Percentiles rank a stretch among this genome's conserved stretches.
Evolutionary conservation across 1,140 invertebrate genomes (phyloP).

Genomic region (Hesperophylax magnus): DNA sequence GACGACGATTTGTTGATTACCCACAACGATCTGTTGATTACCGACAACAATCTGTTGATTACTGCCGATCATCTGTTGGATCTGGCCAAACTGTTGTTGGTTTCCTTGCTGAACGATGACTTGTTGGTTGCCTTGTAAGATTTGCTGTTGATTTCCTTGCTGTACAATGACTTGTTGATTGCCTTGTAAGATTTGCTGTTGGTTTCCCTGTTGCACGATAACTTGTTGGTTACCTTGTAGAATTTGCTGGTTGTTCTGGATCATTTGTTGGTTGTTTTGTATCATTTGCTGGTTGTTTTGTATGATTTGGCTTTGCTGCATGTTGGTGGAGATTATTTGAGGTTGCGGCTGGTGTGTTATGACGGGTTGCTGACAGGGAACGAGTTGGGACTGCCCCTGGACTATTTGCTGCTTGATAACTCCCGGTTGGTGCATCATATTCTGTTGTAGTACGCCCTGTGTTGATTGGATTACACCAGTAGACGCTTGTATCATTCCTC

Average conservation of each 20-base stretch:
- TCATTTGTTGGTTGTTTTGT: constrained; percentile 53
- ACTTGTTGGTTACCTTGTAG: constrained; percentile 51
- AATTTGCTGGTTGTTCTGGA: constrained; percentile 60
- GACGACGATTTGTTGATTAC: constrained; percentile 61
- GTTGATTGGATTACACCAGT: constrained; percentile 51
- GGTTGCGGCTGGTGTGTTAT: constrained; percentile 68
- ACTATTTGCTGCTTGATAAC: constrained; percentile 66
- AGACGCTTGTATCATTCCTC: constrained; percentile 15
- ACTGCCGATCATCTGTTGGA: constrained; percentile 53
- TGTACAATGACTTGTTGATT: constrained; percentile 61
- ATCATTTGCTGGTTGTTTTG: constrained; percentile 61
- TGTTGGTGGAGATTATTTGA: constrained; percentile 60
- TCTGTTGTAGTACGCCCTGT: constrained; percentile 42
- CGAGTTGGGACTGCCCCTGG: constrained; percentile 67
- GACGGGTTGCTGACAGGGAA: constrained; percentile 67
- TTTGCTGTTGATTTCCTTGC: constrained; percentile 60
- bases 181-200: constrained; percentile 59
- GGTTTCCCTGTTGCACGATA: constrained; percentile 61
- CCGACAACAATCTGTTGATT: constrained; percentile 60
- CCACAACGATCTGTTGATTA: constrained; percentile 42
- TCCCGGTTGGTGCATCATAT: constrained; percentile 48
- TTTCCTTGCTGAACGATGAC: constrained; percentile 63
- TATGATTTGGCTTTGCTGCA: constrained; percentile 63
- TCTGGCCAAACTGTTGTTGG: constrained; percentile 62
- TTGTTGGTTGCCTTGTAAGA: constrained; percentile 18